A percentile compares a stretch with the other conserved stretches of the same genome.
Conservation (phyloP, 2,113 vertebrate species). For the Nothobranchius furzeri region DNA sequence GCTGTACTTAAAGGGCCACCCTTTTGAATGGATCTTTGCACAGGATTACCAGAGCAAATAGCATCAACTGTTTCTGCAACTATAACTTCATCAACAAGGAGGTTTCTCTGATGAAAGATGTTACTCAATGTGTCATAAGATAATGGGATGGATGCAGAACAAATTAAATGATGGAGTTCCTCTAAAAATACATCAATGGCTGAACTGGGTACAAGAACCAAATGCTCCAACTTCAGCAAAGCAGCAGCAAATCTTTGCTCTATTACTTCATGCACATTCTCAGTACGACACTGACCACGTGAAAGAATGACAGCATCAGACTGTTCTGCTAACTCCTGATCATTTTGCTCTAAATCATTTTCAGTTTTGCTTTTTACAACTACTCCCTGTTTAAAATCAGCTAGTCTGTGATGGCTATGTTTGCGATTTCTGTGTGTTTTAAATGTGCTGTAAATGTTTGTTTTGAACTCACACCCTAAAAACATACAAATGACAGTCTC, state of each 20-base stretch:
- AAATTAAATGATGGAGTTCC: constrained; percentile 9
- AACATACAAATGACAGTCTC: too few species aligned
- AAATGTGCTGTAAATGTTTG: too few species aligned
- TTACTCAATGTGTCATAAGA: not conserved
- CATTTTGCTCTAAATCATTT: not conserved
- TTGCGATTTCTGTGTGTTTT: too few species aligned
- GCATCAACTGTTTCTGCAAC: not conserved
- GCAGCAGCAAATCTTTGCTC: constrained; percentile 16
- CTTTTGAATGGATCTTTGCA: not conserved
- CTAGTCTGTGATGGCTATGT: too few species aligned
- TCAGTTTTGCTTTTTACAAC: not conserved
- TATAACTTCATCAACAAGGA: not conserved
- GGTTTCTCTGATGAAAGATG: constrained; percentile 4
- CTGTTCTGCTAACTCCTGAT: constrained; percentile 3
- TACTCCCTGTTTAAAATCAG: not conserved
- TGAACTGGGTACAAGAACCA: constrained; percentile 7
- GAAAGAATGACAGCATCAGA: constrained; percentile 16
- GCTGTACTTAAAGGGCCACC: not conserved
- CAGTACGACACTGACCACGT: constrained; percentile 9
- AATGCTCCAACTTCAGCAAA: constrained; percentile 24
- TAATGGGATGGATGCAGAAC: not conserved
- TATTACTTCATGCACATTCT: constrained; percentile 10
- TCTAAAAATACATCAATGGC: constrained; percentile 5
- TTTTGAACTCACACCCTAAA: too few species aligned
- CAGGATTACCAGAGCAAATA: not conserved